Conservation (phyloP, 1,140 invertebrate species). For the Hermetia illucens region DNA sequence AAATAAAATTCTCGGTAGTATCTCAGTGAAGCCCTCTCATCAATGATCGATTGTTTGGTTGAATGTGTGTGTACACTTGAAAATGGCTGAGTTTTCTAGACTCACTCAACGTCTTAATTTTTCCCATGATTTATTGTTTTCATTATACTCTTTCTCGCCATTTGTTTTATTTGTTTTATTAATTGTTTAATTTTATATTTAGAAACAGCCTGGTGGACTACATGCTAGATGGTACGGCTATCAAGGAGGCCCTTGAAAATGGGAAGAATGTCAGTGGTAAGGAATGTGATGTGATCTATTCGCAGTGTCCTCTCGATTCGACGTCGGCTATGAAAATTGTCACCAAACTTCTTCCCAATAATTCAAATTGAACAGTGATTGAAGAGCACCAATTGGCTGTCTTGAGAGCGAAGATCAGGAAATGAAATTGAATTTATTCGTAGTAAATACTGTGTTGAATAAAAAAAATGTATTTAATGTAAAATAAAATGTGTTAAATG, state of each 20-base stretch:
- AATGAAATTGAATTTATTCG: too few relatives aligned
- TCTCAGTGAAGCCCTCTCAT: too few relatives aligned
- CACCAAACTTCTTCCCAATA: conserved; percentile 39
- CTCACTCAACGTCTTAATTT: conserved; percentile 4
- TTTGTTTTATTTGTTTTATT: background rate
- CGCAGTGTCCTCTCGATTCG: conserved; percentile 47
- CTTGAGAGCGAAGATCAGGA: too few relatives aligned
- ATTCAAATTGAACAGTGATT: background rate
- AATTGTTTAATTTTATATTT: conserved; percentile 19
- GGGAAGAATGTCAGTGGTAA: conserved; percentile 40
- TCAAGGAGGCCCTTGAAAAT: conserved; percentile 56
- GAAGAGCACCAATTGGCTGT: too few relatives aligned
- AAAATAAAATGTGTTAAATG: too few relatives aligned
- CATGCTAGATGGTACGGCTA: conserved; percentile 56
- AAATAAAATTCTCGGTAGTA: too few relatives aligned
- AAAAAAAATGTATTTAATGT: too few relatives aligned
- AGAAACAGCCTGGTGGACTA: conserved; percentile 57
- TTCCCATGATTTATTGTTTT: conserved; percentile 7
- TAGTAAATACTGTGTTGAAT: too few relatives aligned
- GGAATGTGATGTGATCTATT: conserved; percentile 42
- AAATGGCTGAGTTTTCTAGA: conserved; percentile 9
- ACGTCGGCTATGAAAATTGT: conserved; percentile 45
- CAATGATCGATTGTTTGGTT: too few relatives aligned
- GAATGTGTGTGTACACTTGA: too few relatives aligned
- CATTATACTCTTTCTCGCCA: conserved; percentile 8